phyloP scores from a whole-genome alignment of 2,797 vertebrate genomes.

The Catamblyrhynchus diadema region DNA sequence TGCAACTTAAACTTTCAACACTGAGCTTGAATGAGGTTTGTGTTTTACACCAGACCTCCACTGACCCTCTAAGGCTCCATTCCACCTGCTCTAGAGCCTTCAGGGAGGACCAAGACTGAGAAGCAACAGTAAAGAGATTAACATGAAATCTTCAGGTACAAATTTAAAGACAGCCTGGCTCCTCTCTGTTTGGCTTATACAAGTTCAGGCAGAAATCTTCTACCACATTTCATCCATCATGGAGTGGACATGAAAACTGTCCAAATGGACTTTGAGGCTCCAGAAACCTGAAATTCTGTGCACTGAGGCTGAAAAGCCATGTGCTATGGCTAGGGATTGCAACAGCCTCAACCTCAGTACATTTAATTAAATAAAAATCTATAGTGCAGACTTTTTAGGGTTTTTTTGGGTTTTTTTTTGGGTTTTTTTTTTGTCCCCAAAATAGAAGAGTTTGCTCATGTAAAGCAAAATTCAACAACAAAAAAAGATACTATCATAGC shows the following conservation, averaged over 20 bases:
- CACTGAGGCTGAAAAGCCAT: not conserved
- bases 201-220: not conserved
- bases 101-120: not conserved
- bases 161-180: not conserved
- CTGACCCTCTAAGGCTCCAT: not conserved
- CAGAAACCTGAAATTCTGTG: not conserved
- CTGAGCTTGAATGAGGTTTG: not conserved
- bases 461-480: constrained; percentile 7
- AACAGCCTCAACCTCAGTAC: not conserved
- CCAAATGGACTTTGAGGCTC: not conserved
- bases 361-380: not conserved
- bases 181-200: not conserved
- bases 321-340: not conserved
- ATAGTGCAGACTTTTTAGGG: not conserved
- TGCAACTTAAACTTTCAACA: not conserved
- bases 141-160: not conserved
- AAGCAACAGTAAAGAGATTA: not conserved
- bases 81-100: not conserved
- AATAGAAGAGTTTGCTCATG: not conserved
- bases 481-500: not conserved
- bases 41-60: not conserved
- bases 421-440: not conserved
- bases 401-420: not conserved
- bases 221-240: not conserved
- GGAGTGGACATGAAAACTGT: not conserved